phyloP scores from a whole-genome alignment of 2,797 vertebrate species.

The Tarsius wallacei region DNA sequence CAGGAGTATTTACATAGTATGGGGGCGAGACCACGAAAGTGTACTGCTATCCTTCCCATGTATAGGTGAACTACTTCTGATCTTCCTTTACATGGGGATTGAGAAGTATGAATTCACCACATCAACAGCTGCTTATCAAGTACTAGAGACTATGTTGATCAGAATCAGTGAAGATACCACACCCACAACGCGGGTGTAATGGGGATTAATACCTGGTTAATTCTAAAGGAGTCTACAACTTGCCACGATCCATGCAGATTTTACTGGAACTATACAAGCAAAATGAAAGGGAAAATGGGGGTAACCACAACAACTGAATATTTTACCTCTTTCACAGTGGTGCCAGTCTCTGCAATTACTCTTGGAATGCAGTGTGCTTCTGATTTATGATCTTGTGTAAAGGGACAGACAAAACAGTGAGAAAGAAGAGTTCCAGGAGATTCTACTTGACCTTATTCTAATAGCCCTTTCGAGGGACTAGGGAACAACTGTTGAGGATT shows the following conservation, averaged over 20 bases:
- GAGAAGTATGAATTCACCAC: not conserved
- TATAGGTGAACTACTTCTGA: not conserved
- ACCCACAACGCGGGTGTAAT: not conserved
- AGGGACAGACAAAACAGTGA: not conserved
- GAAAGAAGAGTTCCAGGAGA: not conserved
- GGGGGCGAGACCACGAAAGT: not conserved
- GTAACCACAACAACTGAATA: not conserved
- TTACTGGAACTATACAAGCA: conserved; percentile 29
- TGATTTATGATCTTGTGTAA: not conserved
- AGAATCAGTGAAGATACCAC: not conserved
- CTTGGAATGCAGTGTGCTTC: not conserved
- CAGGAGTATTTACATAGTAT: not conserved
- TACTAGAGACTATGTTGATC: not conserved
- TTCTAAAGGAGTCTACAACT: not conserved
- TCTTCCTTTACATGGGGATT: not conserved
- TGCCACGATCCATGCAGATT: not conserved
- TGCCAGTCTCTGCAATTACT: not conserved
- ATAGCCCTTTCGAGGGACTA: not conserved
- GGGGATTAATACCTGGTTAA: not conserved
- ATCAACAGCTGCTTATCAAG: not conserved
- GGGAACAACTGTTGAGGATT: not conserved
- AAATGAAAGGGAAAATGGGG: conserved; percentile 13
- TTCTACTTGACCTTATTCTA: not conserved
- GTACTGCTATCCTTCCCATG: not conserved
- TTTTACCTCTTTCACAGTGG: not conserved